Evolutionary conservation across 2,888 invertebrate genomes (phyloP).

Genomic region (Geophilus truncorum): DNA sequence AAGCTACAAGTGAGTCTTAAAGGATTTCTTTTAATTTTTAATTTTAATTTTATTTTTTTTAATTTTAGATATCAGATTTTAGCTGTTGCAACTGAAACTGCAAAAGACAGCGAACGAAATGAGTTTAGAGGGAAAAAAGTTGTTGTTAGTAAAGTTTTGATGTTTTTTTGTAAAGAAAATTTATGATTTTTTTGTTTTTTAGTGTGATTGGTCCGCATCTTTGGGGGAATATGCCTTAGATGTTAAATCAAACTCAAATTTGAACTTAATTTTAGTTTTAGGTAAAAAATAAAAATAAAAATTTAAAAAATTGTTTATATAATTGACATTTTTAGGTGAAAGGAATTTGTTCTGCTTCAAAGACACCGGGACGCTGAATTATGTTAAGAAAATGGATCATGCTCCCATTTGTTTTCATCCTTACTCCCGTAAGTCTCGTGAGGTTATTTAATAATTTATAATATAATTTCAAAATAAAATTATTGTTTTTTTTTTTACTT

Average conservation of each 20-base stretch:
- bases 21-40: not conserved
- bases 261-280: constrained; percentile 67
- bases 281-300: constrained; percentile 51
- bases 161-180: constrained; percentile 6
- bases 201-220: constrained; percentile 68
- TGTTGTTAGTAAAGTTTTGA: constrained; percentile 46
- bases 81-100: constrained; percentile 62
- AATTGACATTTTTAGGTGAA: constrained; percentile 56
- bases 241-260: constrained; percentile 57
- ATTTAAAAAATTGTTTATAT: not conserved
- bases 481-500: not conserved
- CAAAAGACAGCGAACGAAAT: constrained; percentile 50
- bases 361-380: constrained; percentile 73
- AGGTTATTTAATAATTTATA: not conserved
- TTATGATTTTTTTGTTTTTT: not conserved
- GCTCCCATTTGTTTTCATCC: constrained; percentile 61
- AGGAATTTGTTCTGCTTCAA: constrained; percentile 73
- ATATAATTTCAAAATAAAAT: not conserved
- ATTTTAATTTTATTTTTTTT: constrained; percentile 31
- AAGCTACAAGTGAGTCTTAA: constrained; percentile 69
- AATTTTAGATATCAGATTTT: constrained; percentile 67
- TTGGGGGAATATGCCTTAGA: constrained; percentile 70
- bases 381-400: constrained; percentile 78
- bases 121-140: constrained; percentile 58
- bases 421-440: constrained; percentile 38